Conservation (phyloP, 2,113 vertebrate species). For the Dasyornis broadbenti region DNA sequence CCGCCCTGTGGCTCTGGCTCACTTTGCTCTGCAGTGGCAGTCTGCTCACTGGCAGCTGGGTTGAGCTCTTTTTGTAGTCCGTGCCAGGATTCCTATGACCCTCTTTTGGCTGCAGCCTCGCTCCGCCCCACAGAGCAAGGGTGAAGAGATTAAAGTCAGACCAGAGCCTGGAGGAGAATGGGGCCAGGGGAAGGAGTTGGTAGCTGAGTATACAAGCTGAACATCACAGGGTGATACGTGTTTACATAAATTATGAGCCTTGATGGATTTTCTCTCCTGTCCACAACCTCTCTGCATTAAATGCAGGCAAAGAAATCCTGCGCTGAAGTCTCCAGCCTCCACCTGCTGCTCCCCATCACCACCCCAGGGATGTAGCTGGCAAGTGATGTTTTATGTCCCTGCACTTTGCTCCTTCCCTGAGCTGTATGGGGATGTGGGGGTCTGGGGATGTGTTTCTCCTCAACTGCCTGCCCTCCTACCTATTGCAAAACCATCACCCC, state of each 20-base stretch:
- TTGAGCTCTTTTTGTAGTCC: neutral
- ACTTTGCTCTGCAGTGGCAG: neutral
- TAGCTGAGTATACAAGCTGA: too few species aligned
- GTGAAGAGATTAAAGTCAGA: neutral
- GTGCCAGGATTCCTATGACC: neutral
- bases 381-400: neutral
- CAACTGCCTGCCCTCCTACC: neutral
- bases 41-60: neutral
- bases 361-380: accelerated
- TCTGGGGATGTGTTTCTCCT: neutral
- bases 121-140: neutral
- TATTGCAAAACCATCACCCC: neutral
- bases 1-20: neutral
- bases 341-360: neutral
- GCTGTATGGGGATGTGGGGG: accelerated
- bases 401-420: neutral
- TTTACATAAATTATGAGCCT: neutral
- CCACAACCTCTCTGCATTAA: neutral
- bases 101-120: neutral
- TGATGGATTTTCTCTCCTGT: neutral
- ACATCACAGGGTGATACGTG: neutral
- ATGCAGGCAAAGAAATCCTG: neutral
- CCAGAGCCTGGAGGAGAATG: neutral
- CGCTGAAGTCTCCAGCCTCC: accelerated
- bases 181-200: neutral